Conservation (phyloP, 2,797 vertebrate genomes). For the Sitta carolinensis region DNA sequence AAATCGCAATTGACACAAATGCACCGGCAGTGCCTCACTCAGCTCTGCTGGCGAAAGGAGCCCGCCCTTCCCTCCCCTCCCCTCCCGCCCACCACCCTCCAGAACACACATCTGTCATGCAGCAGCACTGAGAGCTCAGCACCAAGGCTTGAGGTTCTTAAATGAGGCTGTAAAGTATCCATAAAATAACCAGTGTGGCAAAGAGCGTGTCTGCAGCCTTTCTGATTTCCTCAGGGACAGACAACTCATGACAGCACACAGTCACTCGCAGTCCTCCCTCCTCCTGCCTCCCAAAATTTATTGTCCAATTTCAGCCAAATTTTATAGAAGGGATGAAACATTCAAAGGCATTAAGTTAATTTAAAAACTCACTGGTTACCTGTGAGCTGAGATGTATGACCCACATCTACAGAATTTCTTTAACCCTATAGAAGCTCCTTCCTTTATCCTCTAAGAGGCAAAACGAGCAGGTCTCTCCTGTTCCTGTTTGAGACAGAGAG, state of each 20-base stretch:
- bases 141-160: not conserved
- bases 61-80: not conserved
- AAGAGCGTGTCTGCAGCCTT: not conserved
- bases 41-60: not conserved
- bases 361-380: not conserved
- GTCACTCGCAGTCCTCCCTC: not conserved
- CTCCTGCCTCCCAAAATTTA: not conserved
- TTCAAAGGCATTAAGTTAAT: not conserved
- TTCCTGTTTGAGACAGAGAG: slow-evolving; percentile 24
- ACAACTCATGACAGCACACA: not conserved
- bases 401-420: not conserved
- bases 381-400: accelerated
- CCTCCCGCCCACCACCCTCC: not conserved
- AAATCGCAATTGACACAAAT: not conserved
- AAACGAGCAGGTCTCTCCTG: slow-evolving; percentile 62
- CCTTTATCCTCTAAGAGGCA: not conserved
- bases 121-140: not conserved
- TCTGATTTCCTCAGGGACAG: not conserved
- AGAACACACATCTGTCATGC: not conserved
- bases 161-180: not conserved
- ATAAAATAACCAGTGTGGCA: not conserved
- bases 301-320: slow-evolving; percentile 2
- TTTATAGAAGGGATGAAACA: not conserved
- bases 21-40: not conserved
- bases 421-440: not conserved